phyloP scores from a whole-genome alignment of 1,140 invertebrate genomes.

The Physella acuta region DNA sequence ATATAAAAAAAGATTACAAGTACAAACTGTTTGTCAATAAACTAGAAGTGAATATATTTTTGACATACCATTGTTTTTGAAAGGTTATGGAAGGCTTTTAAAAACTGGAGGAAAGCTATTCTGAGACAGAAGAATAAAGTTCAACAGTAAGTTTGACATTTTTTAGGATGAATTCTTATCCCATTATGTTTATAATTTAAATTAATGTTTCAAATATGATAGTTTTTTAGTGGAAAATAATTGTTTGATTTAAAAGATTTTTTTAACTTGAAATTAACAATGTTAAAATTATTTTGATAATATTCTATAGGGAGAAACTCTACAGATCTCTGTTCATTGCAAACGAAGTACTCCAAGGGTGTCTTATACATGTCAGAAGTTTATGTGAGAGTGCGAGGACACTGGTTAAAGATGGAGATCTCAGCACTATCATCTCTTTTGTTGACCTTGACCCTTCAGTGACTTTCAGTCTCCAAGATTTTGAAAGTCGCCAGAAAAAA shows the following conservation, averaged over 20 bases:
- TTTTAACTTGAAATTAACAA: neutral
- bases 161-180: neutral
- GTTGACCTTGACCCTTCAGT: conserved; percentile 43
- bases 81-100: conserved; percentile 54
- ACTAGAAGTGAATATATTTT: too few species aligned
- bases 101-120: conserved; percentile 49
- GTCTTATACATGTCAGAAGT: conserved; percentile 51
- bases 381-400: conserved; percentile 54
- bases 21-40: too few species aligned
- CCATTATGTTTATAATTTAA: neutral
- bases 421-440: conserved; percentile 44
- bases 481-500: conserved; percentile 43
- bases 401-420: conserved; percentile 41
- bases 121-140: conserved; percentile 45
- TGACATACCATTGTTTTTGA: conserved; percentile 2
- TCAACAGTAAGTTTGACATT: conserved; percentile 44
- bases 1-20: too few species aligned
- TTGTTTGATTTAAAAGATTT: neutral
- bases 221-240: neutral
- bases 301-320: conserved; percentile 38
- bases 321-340: conserved; percentile 53
- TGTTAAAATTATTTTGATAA: neutral
- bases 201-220: too few species aligned
- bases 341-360: conserved; percentile 58
- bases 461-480: conserved; percentile 52